Percentiles rank a stretch among this genome's conserved stretches.
Conservation (phyloP, 2,888 invertebrate genomes). For the Serripes groenlandicus region DNA sequence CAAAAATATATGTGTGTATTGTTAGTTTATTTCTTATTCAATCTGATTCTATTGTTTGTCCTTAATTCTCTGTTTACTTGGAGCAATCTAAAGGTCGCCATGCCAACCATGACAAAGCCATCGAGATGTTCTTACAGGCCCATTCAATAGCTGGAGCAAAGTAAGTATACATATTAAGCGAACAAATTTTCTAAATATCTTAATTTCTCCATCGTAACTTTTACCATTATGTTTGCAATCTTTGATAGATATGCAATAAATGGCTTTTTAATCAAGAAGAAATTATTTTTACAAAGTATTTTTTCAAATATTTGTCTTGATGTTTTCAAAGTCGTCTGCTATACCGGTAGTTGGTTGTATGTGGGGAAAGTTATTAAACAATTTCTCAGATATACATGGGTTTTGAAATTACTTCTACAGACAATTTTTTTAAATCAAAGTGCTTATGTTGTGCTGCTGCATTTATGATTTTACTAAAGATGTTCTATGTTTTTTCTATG, state of each 20-base stretch:
- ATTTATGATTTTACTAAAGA: too few relatives aligned
- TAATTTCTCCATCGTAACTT: not conserved
- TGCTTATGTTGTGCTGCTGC: too few relatives aligned
- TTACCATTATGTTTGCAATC: not conserved
- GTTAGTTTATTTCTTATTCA: too few relatives aligned
- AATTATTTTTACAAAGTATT: not conserved
- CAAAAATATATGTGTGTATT: too few relatives aligned
- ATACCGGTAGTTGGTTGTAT: too few relatives aligned
- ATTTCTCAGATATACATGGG: too few relatives aligned
- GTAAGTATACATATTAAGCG: slow-evolving; percentile 73
- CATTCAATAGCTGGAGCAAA: slow-evolving; percentile 84
- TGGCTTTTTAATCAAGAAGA: not conserved
- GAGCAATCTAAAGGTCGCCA: slow-evolving; percentile 83
- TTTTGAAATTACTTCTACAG: too few relatives aligned
- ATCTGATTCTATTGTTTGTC: too few relatives aligned
- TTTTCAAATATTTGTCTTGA: not conserved
- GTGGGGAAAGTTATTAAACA: too few relatives aligned
- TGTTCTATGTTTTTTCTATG: too few relatives aligned
- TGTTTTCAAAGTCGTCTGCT: too few relatives aligned
- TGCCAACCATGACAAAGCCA: slow-evolving; percentile 84
- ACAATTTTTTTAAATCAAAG: too few relatives aligned
- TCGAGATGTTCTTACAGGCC: slow-evolving; percentile 84
- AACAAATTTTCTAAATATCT: not conserved
- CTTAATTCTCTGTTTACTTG: slow-evolving; percentile 60
- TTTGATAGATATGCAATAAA: not conserved